Evolutionary conservation across 2,113 vertebrate species (phyloP).

Genomic region (human): DNA sequence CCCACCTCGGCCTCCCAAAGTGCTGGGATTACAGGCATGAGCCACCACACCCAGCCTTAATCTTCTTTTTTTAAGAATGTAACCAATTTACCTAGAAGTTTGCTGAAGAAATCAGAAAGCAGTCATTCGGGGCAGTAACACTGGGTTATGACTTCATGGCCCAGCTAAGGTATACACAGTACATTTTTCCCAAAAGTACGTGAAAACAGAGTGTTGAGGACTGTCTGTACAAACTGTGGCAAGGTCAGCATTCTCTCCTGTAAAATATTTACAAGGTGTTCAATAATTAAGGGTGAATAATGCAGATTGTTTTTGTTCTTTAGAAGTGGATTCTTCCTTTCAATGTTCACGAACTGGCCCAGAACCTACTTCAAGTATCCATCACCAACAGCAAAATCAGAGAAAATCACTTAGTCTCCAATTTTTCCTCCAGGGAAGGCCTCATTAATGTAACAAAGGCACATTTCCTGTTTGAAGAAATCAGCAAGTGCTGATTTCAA

Average conservation of each 20-base stretch:
- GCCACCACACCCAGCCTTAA: no score
- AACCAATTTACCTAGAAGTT: conserved; percentile 88
- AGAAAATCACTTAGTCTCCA: conserved; percentile 87
- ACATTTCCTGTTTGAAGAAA: background rate
- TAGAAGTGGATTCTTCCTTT: conserved; percentile 92
- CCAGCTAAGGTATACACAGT: conserved; percentile 84
- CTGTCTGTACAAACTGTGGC: background rate
- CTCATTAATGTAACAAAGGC: conserved; percentile 88
- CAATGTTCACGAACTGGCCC: conserved; percentile 89
- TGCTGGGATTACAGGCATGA: no score
- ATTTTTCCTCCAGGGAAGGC: conserved; percentile 91
- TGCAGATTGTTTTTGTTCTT: conserved; percentile 67
- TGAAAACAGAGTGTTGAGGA: background rate
- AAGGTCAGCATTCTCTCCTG: background rate
- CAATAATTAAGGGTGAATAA: conserved; percentile 75
- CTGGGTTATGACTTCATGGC: conserved; percentile 93
- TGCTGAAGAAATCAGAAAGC: conserved; percentile 86
- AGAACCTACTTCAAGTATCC: conserved; percentile 89
- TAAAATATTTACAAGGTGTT: conserved; percentile 59
- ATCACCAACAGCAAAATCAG: conserved; percentile 88
- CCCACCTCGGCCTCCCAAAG: no score
- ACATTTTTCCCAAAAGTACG: background rate
- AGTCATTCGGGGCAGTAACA: conserved; percentile 88
- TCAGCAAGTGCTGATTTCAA: fast-evolving
- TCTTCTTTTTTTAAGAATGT: conserved; percentile 84